Evolutionary conservation across 2,113 vertebrate species (phyloP).

Genomic region (Microtus pennsylvanicus): DNA sequence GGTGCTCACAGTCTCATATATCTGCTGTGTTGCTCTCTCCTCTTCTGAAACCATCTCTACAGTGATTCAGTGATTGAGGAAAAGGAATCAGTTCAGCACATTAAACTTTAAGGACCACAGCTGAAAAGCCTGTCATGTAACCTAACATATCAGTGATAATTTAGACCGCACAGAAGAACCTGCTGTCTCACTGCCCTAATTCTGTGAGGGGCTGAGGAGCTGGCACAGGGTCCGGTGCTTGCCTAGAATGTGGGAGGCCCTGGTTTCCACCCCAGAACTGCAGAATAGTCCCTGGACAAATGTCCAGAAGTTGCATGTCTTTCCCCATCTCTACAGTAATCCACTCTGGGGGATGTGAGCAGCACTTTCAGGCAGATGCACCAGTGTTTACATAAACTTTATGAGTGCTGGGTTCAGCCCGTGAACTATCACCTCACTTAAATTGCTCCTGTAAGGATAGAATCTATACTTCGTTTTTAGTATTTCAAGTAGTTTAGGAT

Average conservation of each 20-base stretch:
- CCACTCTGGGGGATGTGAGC: background rate
- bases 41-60: too few relatives aligned
- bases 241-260: background rate
- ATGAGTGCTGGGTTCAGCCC: background rate
- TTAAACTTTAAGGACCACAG: background rate
- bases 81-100: too few relatives aligned
- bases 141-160: background rate
- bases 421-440: background rate
- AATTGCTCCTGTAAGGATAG: background rate
- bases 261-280: background rate
- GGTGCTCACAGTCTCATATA: too few relatives aligned
- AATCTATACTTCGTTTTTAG: background rate
- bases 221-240: background rate
- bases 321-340: too few relatives aligned
- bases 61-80: too few relatives aligned
- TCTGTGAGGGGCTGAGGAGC: background rate
- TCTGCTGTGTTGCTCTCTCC: too few relatives aligned
- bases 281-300: background rate
- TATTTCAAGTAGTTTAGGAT: background rate
- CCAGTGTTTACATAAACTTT: background rate
- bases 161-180: background rate
- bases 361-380: background rate
- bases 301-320: background rate
- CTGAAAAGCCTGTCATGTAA: background rate
- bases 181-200: too few relatives aligned